A percentile compares a stretch with the other conserved stretches of the same genome.
These are phyloP conservation scores for Pardosa pseudoannulata DNA, from an alignment of 2,888 invertebrate species.

Conservation along the genomic window DNA sequence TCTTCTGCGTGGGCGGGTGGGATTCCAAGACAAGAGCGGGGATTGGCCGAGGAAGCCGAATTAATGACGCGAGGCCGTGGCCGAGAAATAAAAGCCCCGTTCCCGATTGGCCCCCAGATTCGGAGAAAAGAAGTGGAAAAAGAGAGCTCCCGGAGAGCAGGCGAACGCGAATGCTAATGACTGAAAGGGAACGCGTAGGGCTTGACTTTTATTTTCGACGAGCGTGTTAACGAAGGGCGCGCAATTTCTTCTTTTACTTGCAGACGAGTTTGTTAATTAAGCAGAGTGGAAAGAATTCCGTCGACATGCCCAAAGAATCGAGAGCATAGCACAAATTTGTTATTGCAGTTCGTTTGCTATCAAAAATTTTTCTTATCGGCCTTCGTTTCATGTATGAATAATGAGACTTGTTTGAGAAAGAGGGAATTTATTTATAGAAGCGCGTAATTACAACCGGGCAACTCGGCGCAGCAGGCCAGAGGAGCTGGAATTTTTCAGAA, in stretches of 20 bases:
- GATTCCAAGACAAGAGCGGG: conserved; percentile 59
- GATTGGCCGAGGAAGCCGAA: conserved; percentile 65
- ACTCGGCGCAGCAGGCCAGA: not conserved
- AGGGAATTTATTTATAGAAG: conserved; percentile 70
- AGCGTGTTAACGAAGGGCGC: conserved; percentile 54
- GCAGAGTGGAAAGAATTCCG: conserved; percentile 68
- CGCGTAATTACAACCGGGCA: conserved; percentile 43
- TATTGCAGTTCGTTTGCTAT: conserved; percentile 71
- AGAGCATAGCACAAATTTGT: conserved; percentile 66
- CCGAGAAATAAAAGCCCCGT: conserved; percentile 59
- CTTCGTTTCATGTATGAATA: conserved; percentile 68
- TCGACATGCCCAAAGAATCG: conserved; percentile 67
- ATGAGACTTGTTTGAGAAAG: conserved; percentile 60
- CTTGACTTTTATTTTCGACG: conserved; percentile 67
- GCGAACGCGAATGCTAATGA: conserved; percentile 63
- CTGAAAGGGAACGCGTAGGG: conserved; percentile 25
- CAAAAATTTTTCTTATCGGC: conserved; percentile 71
- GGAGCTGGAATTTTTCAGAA: conserved; percentile 7
- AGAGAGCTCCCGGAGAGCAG: conserved; percentile 43
- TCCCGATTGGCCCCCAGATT: conserved; percentile 47
- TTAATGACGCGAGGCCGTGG: conserved; percentile 68
- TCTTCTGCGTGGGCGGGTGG: conserved; percentile 47
- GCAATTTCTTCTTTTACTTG: conserved; percentile 52
- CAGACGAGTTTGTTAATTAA: conserved; percentile 69
- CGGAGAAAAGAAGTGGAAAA: conserved; percentile 53